Evolutionary conservation across 1,140 invertebrate species (phyloP).

Genomic region (Magallana gigas): DNA sequence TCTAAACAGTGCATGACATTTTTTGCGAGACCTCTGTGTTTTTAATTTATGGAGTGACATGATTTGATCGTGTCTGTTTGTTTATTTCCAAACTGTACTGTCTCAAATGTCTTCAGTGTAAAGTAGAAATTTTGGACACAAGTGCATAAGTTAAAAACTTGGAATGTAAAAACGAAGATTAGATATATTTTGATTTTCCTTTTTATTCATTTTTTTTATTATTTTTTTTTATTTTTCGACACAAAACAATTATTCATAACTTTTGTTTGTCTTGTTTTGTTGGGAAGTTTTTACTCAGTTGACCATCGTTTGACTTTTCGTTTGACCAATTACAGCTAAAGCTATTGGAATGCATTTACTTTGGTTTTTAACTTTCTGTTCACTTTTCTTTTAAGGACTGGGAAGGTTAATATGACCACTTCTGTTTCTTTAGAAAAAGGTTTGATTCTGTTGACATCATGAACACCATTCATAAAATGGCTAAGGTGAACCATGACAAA

Average conservation of each 20-base stretch:
- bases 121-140: slow-evolving; percentile 30
- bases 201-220: slow-evolving; percentile 43
- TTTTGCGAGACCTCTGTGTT: neutral
- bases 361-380: neutral
- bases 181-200: slow-evolving; percentile 10
- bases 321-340: slow-evolving; percentile 36
- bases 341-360: slow-evolving; percentile 33
- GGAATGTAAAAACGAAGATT: neutral
- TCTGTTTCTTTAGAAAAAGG: slow-evolving; percentile 21
- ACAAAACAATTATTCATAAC: slow-evolving; percentile 56
- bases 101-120: neutral
- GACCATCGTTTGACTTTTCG: slow-evolving; percentile 41
- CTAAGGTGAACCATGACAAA: slow-evolving; percentile 22
- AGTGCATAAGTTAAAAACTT: slow-evolving; percentile 28
- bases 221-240: slow-evolving; percentile 39
- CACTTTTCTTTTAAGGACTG: slow-evolving; percentile 16
- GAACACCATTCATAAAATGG: slow-evolving; percentile 37
- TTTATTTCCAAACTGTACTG: slow-evolving; percentile 15
- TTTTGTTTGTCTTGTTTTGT: slow-evolving; percentile 58
- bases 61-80: slow-evolving; percentile 23
- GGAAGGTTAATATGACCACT: slow-evolving; percentile 30
- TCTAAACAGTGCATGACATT: slow-evolving; percentile 22
- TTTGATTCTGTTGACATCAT: slow-evolving; percentile 38
- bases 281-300: slow-evolving; percentile 50
- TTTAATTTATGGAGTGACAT: slow-evolving; percentile 4